phyloP scores from a whole-genome alignment of 2,113 vertebrate genomes.

The Cavia porcellus region DNA sequence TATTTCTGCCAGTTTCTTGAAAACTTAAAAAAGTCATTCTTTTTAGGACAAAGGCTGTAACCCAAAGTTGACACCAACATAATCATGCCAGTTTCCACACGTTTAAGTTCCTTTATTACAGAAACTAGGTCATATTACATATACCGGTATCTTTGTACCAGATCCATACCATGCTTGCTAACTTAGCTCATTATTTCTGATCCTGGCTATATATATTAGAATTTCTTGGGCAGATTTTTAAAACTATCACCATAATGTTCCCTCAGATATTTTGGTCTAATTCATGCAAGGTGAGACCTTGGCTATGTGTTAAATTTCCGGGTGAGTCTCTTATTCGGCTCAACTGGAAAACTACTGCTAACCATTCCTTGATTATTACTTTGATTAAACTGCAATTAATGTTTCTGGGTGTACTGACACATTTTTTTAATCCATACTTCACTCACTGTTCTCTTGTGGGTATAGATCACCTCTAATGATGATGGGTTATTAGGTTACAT shows the following conservation, averaged over 20 bases:
- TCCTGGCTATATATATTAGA: not conserved
- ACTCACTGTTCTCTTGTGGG: not conserved
- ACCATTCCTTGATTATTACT: not conserved
- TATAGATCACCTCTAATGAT: not conserved
- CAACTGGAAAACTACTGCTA: not conserved
- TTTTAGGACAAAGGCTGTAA: not conserved
- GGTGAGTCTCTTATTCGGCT: not conserved
- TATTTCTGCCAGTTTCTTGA: not conserved
- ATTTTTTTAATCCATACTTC: slow-evolving; percentile 13
- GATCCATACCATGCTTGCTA: not conserved
- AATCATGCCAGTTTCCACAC: not conserved
- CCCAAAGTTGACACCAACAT: not conserved
- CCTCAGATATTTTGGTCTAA: not conserved
- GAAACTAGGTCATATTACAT: not conserved
- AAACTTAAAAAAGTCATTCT: no score
- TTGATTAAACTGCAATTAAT: not conserved
- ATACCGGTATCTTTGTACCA: not conserved
- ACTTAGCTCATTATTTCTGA: not conserved
- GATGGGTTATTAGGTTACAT: slow-evolving; percentile 2
- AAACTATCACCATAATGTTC: no score
- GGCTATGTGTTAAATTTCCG: not conserved
- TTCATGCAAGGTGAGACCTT: not conserved
- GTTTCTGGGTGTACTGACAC: not conserved
- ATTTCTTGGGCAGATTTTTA: not conserved
- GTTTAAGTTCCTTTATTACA: not conserved